Percentiles rank a stretch among this genome's conserved stretches.
Evolutionary conservation across 2,113 vertebrate species (phyloP).

Genomic region (Actenoides hombroni): DNA sequence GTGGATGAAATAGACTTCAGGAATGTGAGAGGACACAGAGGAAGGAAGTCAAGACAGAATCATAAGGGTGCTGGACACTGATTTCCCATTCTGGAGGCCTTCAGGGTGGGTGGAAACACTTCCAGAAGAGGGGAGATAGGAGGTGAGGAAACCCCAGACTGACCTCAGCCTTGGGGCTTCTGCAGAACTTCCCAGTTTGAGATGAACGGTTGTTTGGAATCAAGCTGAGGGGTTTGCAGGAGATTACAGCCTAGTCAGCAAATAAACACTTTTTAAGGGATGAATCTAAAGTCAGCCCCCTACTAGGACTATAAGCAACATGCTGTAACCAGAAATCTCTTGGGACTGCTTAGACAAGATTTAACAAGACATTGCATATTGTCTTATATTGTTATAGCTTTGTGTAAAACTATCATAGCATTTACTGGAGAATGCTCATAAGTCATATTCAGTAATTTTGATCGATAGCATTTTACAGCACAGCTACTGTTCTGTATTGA

Average conservation of each 20-base stretch:
- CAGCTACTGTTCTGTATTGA: background rate
- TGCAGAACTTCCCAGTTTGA: background rate
- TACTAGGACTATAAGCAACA: background rate
- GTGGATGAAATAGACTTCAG: background rate
- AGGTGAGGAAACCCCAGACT: background rate
- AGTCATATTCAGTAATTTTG: background rate
- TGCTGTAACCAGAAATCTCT: background rate
- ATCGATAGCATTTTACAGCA: background rate
- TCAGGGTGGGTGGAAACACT: background rate
- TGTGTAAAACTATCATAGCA: background rate
- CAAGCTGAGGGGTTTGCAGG: fast-evolving
- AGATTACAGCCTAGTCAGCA: background rate
- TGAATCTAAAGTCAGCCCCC: background rate
- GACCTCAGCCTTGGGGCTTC: background rate
- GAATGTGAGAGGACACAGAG: background rate
- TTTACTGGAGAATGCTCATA: background rate
- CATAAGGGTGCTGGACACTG: background rate
- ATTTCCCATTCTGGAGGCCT: background rate
- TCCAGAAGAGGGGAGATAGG: background rate
- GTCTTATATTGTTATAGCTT: background rate
- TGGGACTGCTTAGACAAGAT: background rate
- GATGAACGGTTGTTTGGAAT: background rate
- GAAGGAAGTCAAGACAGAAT: background rate
- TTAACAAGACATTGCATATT: background rate
- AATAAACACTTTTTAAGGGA: background rate